Conservation (phyloP, 2,888 invertebrate species). For the Argynnis bischoffii region DNA sequence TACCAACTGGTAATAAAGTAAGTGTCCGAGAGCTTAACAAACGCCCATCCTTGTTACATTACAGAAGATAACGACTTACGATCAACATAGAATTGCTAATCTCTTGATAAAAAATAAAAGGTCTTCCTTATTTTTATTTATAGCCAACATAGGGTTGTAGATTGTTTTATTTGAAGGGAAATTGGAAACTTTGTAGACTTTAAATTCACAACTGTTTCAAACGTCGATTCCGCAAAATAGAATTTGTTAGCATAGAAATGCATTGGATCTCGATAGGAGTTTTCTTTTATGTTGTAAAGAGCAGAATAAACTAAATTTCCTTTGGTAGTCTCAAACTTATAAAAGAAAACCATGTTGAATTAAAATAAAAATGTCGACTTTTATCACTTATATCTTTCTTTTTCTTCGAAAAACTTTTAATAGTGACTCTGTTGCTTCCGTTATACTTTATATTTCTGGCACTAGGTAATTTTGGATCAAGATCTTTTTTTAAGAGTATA, state of each 20-base stretch:
- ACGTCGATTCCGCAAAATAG: constrained; percentile 29
- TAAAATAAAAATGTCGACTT: constrained; percentile 5
- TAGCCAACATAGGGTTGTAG: background rate
- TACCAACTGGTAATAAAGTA: no score
- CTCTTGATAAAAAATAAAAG: background rate
- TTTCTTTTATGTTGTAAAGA: constrained; percentile 10
- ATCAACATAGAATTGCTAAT: constrained; percentile 22
- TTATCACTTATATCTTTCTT: background rate
- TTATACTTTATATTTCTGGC: no score
- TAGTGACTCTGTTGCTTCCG: no score
- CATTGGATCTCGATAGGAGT: constrained; percentile 18
- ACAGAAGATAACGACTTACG: constrained; percentile 1
- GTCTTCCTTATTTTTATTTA: background rate
- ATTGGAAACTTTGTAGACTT: constrained; percentile 12
- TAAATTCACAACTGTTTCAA: constrained; percentile 20
- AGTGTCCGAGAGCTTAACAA: no score
- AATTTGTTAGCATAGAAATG: constrained; percentile 26
- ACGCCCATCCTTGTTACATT: no score
- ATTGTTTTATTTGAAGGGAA: constrained; percentile 7
- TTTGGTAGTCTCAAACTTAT: constrained; percentile 6
- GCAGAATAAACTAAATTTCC: constrained; percentile 2
- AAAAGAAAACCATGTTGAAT: constrained; percentile 1
- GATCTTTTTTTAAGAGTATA: no score
- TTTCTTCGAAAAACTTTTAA: no score
- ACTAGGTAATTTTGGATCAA: no score